phyloP scores from a whole-genome alignment of 2,797 vertebrate genomes.

The Enteromius paludinosus region DNA sequence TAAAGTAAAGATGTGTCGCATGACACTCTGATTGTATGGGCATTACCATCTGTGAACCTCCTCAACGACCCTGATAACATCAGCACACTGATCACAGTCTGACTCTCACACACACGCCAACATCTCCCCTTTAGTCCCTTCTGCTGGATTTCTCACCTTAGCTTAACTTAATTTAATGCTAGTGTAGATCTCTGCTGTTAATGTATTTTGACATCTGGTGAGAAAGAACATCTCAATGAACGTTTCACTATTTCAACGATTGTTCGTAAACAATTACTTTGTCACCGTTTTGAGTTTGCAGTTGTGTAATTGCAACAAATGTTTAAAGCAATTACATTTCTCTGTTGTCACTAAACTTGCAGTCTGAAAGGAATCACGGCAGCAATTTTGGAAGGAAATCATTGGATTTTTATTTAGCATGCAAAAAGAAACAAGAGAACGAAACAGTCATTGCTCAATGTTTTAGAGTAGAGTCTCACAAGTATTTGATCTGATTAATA shows the following conservation, averaged over 20 bases:
- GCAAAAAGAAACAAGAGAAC: neutral
- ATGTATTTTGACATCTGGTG: slow-evolving; percentile 28
- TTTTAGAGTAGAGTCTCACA: neutral
- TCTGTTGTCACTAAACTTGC: neutral
- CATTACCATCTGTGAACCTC: slow-evolving; percentile 80
- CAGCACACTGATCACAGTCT: slow-evolving; percentile 52
- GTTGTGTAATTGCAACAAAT: slow-evolving; percentile 10
- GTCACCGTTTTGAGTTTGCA: neutral
- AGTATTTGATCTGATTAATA: neutral
- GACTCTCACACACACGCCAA: slow-evolving; percentile 41
- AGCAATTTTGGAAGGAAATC: neutral
- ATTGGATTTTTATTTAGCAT: neutral
- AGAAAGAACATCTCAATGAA: slow-evolving; percentile 21
- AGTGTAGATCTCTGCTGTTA: slow-evolving; percentile 18
- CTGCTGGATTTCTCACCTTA: slow-evolving; percentile 51
- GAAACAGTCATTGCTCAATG: neutral
- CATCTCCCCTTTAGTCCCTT: slow-evolving; percentile 44
- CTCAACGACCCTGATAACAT: slow-evolving; percentile 66
- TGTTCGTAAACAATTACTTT: slow-evolving; percentile 6
- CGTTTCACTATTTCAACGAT: neutral
- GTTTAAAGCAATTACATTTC: slow-evolving; percentile 10
- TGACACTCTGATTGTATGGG: slow-evolving; percentile 70
- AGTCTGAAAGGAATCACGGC: neutral
- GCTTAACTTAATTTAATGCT: slow-evolving; percentile 25
- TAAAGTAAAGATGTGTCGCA: slow-evolving; percentile 85